Evolutionary conservation across 2,888 invertebrate species (phyloP).

Genomic region (Tenthredo notha): DNA sequence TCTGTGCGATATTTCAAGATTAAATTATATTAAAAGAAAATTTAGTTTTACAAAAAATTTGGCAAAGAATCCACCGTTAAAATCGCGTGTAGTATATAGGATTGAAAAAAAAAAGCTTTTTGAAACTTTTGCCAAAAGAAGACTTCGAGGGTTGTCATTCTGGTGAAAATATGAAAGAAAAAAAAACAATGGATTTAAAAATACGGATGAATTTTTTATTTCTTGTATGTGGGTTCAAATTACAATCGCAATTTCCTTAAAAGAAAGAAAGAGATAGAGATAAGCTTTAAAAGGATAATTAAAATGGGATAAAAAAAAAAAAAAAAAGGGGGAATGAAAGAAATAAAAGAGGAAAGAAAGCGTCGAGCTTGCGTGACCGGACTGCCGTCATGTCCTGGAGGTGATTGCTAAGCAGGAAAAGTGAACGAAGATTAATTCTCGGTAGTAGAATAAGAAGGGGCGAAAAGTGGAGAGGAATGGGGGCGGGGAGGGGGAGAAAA

Average conservation of each 20-base stretch:
- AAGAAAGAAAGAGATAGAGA: not conserved
- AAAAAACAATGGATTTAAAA: not conserved
- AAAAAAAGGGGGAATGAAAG: not conserved
- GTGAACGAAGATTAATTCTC: slow-evolving; percentile 44
- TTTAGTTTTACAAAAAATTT: too few relatives aligned
- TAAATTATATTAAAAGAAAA: too few relatives aligned
- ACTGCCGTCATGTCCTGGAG: slow-evolving; percentile 35
- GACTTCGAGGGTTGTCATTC: not conserved
- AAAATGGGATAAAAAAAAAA: not conserved
- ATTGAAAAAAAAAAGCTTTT: not conserved
- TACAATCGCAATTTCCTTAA: not conserved
- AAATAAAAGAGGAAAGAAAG: not conserved
- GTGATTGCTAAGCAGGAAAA: slow-evolving; percentile 34
- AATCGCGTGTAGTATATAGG: not conserved
- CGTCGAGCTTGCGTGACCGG: slow-evolving; percentile 22
- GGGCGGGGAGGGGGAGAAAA: not conserved
- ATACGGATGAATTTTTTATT: not conserved
- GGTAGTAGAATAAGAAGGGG: not conserved
- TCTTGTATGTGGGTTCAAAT: not conserved
- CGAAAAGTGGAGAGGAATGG: not conserved
- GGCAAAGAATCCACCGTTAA: too few relatives aligned
- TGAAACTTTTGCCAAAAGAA: not conserved
- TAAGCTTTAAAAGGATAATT: not conserved
- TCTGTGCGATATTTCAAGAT: too few relatives aligned
- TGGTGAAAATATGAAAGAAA: too few relatives aligned